phyloP scores from a whole-genome alignment of 2,113 vertebrate species.

The Paradisaea rubra region DNA sequence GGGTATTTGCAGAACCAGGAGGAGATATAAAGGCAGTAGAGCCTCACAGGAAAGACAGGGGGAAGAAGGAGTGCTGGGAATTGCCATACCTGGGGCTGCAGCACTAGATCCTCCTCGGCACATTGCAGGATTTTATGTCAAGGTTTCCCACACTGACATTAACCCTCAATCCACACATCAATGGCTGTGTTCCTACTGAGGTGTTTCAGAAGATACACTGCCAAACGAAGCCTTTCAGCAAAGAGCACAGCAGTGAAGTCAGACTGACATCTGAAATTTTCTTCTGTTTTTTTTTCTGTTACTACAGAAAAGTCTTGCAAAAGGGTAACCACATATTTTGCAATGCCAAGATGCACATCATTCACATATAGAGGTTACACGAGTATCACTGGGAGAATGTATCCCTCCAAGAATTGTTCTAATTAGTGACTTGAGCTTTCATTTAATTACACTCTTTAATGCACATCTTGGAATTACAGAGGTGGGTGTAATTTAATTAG shows the following conservation, averaged over 20 bases:
- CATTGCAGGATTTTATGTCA: background rate
- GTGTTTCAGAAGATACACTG: background rate
- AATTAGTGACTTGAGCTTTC: constrained; percentile 51
- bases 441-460: constrained; percentile 55
- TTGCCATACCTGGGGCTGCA: background rate
- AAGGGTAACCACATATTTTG: background rate
- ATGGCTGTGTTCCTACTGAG: background rate
- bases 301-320: background rate
- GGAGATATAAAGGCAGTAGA: background rate
- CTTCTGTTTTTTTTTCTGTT: background rate
- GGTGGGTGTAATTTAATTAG: constrained; percentile 58
- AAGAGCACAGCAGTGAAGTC: background rate
- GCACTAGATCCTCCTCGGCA: background rate
- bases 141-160: background rate
- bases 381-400: background rate
- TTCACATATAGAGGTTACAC: constrained; percentile 12
- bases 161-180: background rate
- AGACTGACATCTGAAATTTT: background rate
- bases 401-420: constrained; percentile 49
- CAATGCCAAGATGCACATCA: background rate
- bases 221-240: background rate
- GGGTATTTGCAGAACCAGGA: background rate
- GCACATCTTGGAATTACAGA: constrained; percentile 27
- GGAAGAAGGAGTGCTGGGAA: background rate
- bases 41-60: background rate